Conservation (phyloP, 2,888 invertebrate genomes). For the Lasioglossum marginatum region DNA sequence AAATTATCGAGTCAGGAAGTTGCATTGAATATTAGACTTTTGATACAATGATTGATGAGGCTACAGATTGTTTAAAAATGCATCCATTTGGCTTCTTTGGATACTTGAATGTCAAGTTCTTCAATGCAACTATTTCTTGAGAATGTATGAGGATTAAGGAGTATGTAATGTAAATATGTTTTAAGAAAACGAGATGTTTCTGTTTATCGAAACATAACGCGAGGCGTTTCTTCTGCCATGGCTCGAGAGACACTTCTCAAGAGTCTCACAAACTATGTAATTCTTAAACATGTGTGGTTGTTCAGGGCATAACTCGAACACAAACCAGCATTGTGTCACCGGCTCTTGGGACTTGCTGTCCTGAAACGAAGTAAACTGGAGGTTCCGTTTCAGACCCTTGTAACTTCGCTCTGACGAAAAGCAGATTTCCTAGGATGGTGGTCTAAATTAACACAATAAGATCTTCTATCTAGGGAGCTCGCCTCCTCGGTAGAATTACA, state of each 20-base stretch:
- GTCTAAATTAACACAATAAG: slow-evolving; percentile 15
- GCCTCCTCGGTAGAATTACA: not conserved
- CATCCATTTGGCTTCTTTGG: not conserved
- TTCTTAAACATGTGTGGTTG: slow-evolving; percentile 7
- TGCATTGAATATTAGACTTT: not conserved
- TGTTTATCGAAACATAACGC: not conserved
- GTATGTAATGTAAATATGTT: not conserved
- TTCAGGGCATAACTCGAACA: slow-evolving; percentile 20
- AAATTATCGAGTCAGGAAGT: not conserved
- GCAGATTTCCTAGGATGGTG: slow-evolving; percentile 27
- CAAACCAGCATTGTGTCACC: slow-evolving; percentile 24
- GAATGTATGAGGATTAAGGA: not conserved
- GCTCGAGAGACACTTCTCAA: not conserved
- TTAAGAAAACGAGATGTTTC: not conserved
- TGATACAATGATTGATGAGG: not conserved
- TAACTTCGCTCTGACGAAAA: slow-evolving; percentile 19
- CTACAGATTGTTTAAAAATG: not conserved
- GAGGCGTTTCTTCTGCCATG: too few species aligned
- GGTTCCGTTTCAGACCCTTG: slow-evolving; percentile 10
- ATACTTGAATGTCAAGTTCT: not conserved
- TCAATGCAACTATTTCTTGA: not conserved
- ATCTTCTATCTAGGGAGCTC: slow-evolving; percentile 6
- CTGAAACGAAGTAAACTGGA: slow-evolving; percentile 24
- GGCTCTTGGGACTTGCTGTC: slow-evolving; percentile 13
- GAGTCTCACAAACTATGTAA: not conserved